A percentile compares a stretch with the other conserved stretches of the same genome.
Evolutionary conservation across 2,888 invertebrate genomes (phyloP).

Genomic region (Nomada ruficornis): DNA sequence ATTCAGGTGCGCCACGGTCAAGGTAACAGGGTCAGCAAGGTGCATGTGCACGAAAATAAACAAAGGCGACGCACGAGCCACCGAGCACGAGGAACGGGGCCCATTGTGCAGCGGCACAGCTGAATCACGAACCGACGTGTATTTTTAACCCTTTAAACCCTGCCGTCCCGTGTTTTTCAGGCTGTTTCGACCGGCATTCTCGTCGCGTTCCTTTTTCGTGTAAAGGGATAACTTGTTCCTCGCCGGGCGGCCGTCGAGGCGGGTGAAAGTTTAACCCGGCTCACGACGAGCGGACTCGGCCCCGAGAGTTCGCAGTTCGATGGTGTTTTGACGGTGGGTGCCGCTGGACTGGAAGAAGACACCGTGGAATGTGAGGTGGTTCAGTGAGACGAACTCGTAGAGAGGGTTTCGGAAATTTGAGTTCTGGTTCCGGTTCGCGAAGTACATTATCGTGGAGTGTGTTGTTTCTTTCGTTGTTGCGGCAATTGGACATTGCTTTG

Average conservation of each 20-base stretch:
- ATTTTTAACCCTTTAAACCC: slow-evolving; percentile 52
- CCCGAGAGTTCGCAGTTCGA: slow-evolving; percentile 10
- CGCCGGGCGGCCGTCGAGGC: neutral
- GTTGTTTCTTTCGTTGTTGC: neutral
- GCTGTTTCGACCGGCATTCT: slow-evolving; percentile 15
- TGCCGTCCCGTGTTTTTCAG: slow-evolving; percentile 35
- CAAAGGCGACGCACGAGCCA: slow-evolving; percentile 46
- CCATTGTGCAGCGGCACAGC: slow-evolving; percentile 41
- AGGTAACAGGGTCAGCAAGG: slow-evolving; percentile 68
- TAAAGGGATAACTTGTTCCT: slow-evolving; percentile 34
- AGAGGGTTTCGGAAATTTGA: neutral
- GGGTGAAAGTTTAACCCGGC: slow-evolving; percentile 31
- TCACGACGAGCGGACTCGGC: neutral
- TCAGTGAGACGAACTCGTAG: neutral
- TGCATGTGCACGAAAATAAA: slow-evolving; percentile 64
- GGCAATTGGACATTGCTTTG: too few relatives aligned
- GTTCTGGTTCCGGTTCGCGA: neutral
- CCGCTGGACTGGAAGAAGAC: too few relatives aligned
- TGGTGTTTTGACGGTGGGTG: slow-evolving; percentile 3
- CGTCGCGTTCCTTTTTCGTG: slow-evolving; percentile 3
- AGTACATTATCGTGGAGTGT: neutral
- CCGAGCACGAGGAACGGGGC: slow-evolving; percentile 28
- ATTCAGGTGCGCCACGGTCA: slow-evolving; percentile 67
- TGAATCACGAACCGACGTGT: slow-evolving; percentile 44
- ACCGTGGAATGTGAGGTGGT: neutral